Evolutionary conservation across 2,113 vertebrate genomes (phyloP), one percentile per base, ranked within the genome.

Genomic region (Argyrosomus japonicus): DNA sequence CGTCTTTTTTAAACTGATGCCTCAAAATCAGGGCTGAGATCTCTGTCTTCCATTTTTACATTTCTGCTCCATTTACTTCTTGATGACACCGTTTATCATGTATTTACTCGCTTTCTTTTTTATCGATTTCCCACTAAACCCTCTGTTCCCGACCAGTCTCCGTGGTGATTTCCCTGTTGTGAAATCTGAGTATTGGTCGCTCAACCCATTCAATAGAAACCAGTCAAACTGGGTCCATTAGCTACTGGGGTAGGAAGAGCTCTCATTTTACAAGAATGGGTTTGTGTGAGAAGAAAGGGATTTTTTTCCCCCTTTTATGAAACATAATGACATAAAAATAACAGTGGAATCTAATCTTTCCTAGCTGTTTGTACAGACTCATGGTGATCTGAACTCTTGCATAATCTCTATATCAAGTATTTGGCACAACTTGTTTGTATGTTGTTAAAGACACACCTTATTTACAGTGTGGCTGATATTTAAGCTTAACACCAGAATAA

Each of bases 221-320:
- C 83, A 83, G 92, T 92, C 81, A 77, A 86, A 93, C 93, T 77
- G 83, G 92, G 85, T 92, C 50, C 51, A 50, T 85, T 58, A 70
- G 61, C 58, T 23, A 54, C 79, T 72, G 74, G 81, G 27, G 21
- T 58, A 36, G 48, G 53, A 19, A 58, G 11, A 27, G 79, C 45
- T 85, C 82, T 89, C 69, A 56, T 79, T 80, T 91, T 80, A 87
- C 79, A 85, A 67, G 50, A 74, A 54, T 65, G 68, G 50, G 53
- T 68, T 48, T 73, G 36, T 77, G 63, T 19, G 43, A 50, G 47
- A 12, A 82, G 54, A 21, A 61, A 4, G 36, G 19, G 13, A 36
- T 6, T 15, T 3, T 62, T 60, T 50, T 48, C 51, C 51, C 18
- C 18, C 11, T 0, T 79, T 23, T 21, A 4, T 58, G 9, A 29